Conservation (phyloP, 2,113 vertebrate genomes). For the Columba janthina region DNA sequence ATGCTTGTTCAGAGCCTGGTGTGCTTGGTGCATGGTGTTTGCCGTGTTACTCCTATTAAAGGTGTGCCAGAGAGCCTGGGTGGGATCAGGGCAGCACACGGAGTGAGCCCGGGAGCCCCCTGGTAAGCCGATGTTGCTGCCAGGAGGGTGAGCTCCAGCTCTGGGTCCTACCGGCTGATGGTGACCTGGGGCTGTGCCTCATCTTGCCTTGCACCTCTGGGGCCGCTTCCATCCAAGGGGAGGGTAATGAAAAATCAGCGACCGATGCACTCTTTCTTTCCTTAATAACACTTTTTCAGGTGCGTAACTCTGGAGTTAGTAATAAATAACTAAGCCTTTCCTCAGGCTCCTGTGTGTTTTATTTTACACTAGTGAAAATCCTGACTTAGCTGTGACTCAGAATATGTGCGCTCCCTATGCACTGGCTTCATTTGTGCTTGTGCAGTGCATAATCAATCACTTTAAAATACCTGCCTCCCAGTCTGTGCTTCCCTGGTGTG, state of each 20-base stretch:
- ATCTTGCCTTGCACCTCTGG: not conserved
- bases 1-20: accelerated
- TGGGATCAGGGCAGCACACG: accelerated
- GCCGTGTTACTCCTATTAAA: not conserved
- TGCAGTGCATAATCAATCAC: constrained; percentile 25
- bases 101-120: not conserved
- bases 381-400: not conserved
- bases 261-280: not conserved
- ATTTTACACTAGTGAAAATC: not conserved
- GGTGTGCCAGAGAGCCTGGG: not conserved
- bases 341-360: not conserved
- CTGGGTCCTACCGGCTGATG: not conserved
- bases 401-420: not conserved
- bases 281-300: not conserved
- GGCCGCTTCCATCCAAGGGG: accelerated
- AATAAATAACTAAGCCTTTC: not conserved
- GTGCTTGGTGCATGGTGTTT: not conserved
- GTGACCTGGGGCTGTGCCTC: not conserved
- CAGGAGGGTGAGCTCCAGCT: accelerated
- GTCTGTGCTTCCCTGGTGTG: not conserved
- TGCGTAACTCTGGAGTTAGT: not conserved
- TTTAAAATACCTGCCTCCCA: not conserved
- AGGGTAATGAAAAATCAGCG: not conserved
- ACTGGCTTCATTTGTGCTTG: constrained; percentile 21
- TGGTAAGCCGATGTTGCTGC: accelerated